A percentile compares a stretch with the other conserved stretches of the same genome.
Conservation (phyloP, 2,888 invertebrate genomes). For the Eristalis tenax region DNA sequence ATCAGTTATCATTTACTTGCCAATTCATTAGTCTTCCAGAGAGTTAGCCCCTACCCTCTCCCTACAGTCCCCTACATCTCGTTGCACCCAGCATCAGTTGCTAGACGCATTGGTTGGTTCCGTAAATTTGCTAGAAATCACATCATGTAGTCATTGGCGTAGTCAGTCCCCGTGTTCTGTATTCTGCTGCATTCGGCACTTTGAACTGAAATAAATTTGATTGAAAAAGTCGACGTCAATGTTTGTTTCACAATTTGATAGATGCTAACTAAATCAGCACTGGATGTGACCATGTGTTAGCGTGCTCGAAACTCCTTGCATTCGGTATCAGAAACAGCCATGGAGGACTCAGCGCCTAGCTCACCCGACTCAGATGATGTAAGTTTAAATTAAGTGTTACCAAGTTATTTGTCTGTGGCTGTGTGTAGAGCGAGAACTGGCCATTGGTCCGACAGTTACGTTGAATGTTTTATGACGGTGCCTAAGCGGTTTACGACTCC, state of each 20-base stretch:
- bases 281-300: slow-evolving; percentile 50
- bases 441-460: background rate
- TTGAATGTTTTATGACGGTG: background rate
- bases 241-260: slow-evolving; percentile 26
- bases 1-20: too few species aligned
- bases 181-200: background rate
- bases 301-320: slow-evolving; percentile 41
- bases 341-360: slow-evolving; percentile 52
- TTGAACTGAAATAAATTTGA: background rate
- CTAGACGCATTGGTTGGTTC: background rate
- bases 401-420: background rate
- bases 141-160: background rate
- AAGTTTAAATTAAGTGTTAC: slow-evolving; percentile 29
- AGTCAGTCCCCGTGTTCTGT: background rate
- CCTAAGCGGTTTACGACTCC: background rate
- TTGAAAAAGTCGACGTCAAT: slow-evolving; percentile 30
- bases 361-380: slow-evolving; percentile 59
- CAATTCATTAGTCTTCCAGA: too few species aligned
- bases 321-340: slow-evolving; percentile 20
- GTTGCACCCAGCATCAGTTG: background rate
- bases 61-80: background rate
- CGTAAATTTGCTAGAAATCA: background rate
- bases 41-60: background rate
- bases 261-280: slow-evolving; percentile 8
- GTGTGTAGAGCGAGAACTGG: background rate